A percentile compares a stretch with the other conserved stretches of the same genome.
These are phyloP conservation scores for Tapera naevia DNA, from an alignment of 2,797 vertebrate genomes.

Conservation along the genomic window DNA sequence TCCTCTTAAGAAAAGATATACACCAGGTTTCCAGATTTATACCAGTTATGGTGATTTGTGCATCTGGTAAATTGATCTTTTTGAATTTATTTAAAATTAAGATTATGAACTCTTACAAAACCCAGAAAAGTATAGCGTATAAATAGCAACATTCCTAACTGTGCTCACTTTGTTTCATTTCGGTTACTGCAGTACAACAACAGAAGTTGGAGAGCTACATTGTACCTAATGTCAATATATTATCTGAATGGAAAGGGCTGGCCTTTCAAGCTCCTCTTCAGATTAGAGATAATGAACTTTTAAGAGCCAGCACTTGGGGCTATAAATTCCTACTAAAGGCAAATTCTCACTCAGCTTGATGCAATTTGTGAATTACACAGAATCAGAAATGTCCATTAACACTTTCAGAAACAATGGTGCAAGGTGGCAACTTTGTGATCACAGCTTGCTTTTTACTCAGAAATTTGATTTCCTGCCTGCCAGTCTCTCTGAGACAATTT, in stretches of 20 bases:
- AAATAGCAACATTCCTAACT: not conserved
- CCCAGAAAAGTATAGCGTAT: not conserved
- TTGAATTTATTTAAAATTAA: not conserved
- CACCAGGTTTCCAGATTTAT: not conserved
- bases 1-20: not conserved
- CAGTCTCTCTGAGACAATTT: not conserved
- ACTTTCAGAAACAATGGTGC: not conserved
- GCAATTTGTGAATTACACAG: not conserved
- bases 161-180: not conserved
- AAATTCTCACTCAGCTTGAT: not conserved
- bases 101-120: not conserved
- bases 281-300: constrained; percentile 5
- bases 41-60: not conserved
- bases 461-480: not conserved
- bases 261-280: not conserved
- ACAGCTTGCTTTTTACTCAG: not conserved
- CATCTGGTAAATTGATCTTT: not conserved
- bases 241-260: not conserved
- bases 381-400: not conserved
- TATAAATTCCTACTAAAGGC: not conserved
- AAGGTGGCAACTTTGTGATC: not conserved
- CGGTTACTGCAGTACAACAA: not conserved
- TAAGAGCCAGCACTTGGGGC: not conserved
- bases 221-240: not conserved
- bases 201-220: not conserved